Evolutionary conservation across 2,113 vertebrate species (phyloP), one percentile per base, ranked within the genome.

Genomic region (Perca schrenkii): DNA sequence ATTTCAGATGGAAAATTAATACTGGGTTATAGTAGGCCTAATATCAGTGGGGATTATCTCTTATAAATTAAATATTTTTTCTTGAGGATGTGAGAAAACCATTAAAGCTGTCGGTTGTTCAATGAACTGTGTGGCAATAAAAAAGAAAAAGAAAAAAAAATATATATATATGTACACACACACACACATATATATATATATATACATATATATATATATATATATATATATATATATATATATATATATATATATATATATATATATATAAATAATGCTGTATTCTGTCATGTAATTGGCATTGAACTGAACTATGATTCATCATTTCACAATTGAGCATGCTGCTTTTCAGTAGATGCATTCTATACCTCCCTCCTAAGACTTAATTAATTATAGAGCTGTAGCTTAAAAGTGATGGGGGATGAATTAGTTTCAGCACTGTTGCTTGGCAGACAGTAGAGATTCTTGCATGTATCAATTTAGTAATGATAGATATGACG

Each of bases 331-430:
- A 64, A 19, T 57, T 1, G 0, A 69, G 58, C 52, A 46, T 74
- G 15, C 22, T 47, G 50, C 22, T 69, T 72, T 75, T 66, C 47
- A 49, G 25, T 31, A 43, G 64, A 43, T 74, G 66, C 43, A 49
- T 79, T 77, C n/a, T 63, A 49, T 58, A 57, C 40, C 60, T 58
- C n/a, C 16, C 60, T 58, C n/a, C 16, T 3, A 66, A 67, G n/a
- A 74, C 73, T 81, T 75, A 53, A 83, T 69, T 40, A 47, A 70
- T 84, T 80, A 78, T 64, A 54, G 46, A 74, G 74, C 70, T 61
- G 61, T 61, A 74, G 53, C 65, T 71, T 74, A 56, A 81, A 67
- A 66, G 36, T 52, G 58, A 71, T 74, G 31, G 31, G 47, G 77
- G 73, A 79, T 76, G 34, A 81, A 80, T 81, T 34, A 21, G 43